These are phyloP conservation scores for Rhynchomys soricoides DNA, from an alignment of 2,113 vertebrate genomes.

Conservation along the genomic window DNA sequence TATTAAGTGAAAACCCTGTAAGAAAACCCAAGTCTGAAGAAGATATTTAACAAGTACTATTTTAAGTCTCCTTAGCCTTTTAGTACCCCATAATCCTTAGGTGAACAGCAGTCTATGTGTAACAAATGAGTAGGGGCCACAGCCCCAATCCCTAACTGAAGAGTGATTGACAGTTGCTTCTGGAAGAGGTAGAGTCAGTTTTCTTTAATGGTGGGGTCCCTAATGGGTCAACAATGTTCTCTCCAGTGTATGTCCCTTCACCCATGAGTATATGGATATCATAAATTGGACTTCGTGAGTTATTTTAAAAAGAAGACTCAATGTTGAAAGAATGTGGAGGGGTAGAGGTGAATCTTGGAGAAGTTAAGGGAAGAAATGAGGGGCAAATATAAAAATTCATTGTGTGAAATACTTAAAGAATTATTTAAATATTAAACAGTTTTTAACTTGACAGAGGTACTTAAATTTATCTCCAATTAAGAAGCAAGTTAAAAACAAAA, in stretches of 20 bases:
- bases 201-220: background rate
- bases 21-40: background rate
- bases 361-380: too few relatives aligned
- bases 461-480: conserved; percentile 8
- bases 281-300: background rate
- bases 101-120: background rate
- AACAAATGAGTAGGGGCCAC: background rate
- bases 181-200: background rate
- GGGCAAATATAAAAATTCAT: background rate
- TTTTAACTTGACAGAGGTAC: background rate
- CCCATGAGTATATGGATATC: too few relatives aligned
- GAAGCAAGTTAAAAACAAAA: background rate
- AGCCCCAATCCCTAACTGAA: background rate
- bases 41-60: background rate
- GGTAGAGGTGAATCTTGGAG: background rate
- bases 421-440: background rate
- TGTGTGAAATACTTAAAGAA: background rate
- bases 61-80: fast-evolving
- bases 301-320: background rate
- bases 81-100: background rate
- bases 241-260: background rate
- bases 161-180: background rate
- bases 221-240: background rate
- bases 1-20: background rate
- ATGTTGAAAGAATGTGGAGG: background rate